Evolutionary conservation across 2,113 vertebrate species (phyloP), one percentile per base, ranked within the genome.

Genomic region (Xyliphius kryptos): DNA sequence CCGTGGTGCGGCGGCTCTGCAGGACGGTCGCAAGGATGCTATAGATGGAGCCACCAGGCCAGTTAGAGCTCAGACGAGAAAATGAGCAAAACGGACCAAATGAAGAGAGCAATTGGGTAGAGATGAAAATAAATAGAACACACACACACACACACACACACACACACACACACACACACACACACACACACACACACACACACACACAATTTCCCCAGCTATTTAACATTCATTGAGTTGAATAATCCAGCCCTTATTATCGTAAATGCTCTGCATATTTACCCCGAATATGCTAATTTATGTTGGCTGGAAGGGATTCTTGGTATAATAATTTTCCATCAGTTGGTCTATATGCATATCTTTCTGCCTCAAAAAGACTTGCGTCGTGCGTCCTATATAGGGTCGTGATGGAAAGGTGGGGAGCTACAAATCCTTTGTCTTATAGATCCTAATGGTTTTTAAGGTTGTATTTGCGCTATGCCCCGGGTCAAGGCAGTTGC

Each of bases 221-320:
- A 93, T 94, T 98, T 98, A 98, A 97, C 95, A 97, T 98, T 98
- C 95, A 98, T 98, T 97, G 94, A 91, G 97, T 94, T 93, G 92
- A 95, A 98, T 97, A 97, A 97, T 98, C 94, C 92, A 88, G 47
- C 56, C 86, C 87, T 94, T 94, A 97, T 98, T 97, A 97, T 98
- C 94, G 93, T 91, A 90, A 95, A 95, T 95, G 91, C 89, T 88
- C 91, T 93, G 91, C 91, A 93, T 94, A 94, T 97, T 95, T 97
- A 93, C 93, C 91, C 92, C 92, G 91, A 94, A 95, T 95, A 98
- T 98, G 95, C 91, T 95, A 97, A 98, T 97, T 91, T 92, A 87
- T 94, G 89, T 90, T 95, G 89, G 92, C 95, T 98, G 90, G 88
- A 57, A 97, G 95, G 92, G 79, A 86, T 90, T 78, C 78, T 77